Base-by-base conservation (phyloP, 1,140 invertebrate genomes). In the Conus ventricosus region DNA sequence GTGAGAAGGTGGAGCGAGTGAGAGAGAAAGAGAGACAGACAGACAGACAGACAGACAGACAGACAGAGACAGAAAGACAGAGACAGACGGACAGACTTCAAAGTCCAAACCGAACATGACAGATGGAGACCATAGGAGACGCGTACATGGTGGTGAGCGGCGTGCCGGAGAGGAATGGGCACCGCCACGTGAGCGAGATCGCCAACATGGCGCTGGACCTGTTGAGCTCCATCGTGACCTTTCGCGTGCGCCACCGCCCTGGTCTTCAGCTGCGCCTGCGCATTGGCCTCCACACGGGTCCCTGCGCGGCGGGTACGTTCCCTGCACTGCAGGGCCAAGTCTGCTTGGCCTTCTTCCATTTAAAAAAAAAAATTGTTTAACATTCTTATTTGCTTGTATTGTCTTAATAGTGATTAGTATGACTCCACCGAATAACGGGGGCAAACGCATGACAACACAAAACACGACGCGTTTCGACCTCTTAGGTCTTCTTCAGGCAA, bases 231-330 rank as follows among this genome's bases (percentile, higher is more conserved):
- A 97, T 97, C 93, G 97, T 97, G 57, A 96, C 96, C 89, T 98
- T 98, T 94, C 97, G 92, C 67, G 96, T 97, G 71, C 96, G 97
- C 84, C 98, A 98, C 95, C 95, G 98, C 90, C 97, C 98, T 0
- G 97, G 97, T 25, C 97, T 97, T 89, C 96, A 97, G 90, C 95
- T 98, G n/a, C 97, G 97, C 95, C 96, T 99, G 1, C 95, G 99
- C 90, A 99, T 99, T 93, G 99, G 98, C 88, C 97, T 99, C 90
- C 98, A 99, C 93, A 98, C 98, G 91, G 98, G 98, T 17, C 87
- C 92, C 23, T 95, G 94, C 87, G 93, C 92, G 15, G 92, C 94
- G 85, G 94, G 94, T 91, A 87, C 63, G 54, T 15, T 60, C 8
- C 57, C 39, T 39, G 39, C 39, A 39, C 39, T 39, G 39, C 39